Percentiles rank a stretch among this genome's conserved stretches.
phyloP scores from a whole-genome alignment of 2,797 vertebrate species.

The Coranthus polyacanthus region DNA sequence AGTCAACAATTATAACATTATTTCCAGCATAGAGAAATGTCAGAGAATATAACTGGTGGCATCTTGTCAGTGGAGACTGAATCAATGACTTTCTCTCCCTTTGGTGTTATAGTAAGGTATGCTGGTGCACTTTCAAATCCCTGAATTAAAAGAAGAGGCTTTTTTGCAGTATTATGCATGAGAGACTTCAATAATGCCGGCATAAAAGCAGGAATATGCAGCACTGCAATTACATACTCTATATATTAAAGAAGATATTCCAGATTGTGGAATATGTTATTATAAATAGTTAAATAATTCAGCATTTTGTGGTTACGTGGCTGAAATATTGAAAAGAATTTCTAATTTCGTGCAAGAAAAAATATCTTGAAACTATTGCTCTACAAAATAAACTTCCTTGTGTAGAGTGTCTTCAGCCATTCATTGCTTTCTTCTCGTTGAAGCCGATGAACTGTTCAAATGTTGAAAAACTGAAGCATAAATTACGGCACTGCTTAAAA shows the following conservation, averaged over 20 bases:
- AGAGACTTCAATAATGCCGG: slow-evolving; percentile 62
- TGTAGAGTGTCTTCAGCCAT: slow-evolving; percentile 14
- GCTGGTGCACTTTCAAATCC: slow-evolving; percentile 71
- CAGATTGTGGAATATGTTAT: slow-evolving; percentile 44
- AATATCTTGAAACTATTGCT: not conserved
- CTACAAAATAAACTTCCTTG: not conserved
- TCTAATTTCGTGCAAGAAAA: slow-evolving; percentile 21
- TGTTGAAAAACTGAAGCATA: slow-evolving; percentile 17
- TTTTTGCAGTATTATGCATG: slow-evolving; percentile 68
- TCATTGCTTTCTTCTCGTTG: slow-evolving; percentile 20
- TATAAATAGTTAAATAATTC: slow-evolving; percentile 34
- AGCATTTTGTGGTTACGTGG: slow-evolving; percentile 33
- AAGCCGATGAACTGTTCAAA: slow-evolving; percentile 25
- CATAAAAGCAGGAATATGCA: slow-evolving; percentile 60
- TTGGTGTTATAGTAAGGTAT: slow-evolving; percentile 78
- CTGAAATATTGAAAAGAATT: slow-evolving; percentile 14
- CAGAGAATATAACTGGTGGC: slow-evolving; percentile 80
- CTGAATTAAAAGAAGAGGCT: slow-evolving; percentile 70
- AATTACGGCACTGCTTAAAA: not conserved
- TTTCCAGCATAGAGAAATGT: slow-evolving; percentile 79
- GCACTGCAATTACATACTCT: slow-evolving; percentile 39
- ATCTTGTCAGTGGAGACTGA: slow-evolving; percentile 76
- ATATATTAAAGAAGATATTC: slow-evolving; percentile 44
- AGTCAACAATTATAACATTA: slow-evolving; percentile 86
- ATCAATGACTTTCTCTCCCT: slow-evolving; percentile 76